Conservation (phyloP, 2,113 vertebrate genomes). For the Menidia beryllina region DNA sequence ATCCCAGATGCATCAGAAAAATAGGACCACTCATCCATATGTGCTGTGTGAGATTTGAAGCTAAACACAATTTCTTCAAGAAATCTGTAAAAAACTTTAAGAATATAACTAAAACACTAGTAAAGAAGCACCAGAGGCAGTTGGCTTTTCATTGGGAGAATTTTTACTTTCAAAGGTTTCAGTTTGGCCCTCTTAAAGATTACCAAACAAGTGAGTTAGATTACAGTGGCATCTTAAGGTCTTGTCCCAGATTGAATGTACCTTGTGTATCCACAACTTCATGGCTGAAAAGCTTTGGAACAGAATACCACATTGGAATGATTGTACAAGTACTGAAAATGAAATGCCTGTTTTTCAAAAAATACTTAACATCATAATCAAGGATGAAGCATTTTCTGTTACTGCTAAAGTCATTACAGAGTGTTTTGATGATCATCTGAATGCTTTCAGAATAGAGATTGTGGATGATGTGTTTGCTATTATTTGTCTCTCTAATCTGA, state of each 20-base stretch:
- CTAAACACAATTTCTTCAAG: constrained; percentile 3
- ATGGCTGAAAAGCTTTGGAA: background rate
- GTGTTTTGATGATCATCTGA: constrained; percentile 40
- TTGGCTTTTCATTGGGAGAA: background rate
- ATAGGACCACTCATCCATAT: background rate
- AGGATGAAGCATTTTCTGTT: constrained; percentile 30
- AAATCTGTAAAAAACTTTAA: constrained; percentile 6
- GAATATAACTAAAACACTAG: background rate
- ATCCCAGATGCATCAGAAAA: background rate
- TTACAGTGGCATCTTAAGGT: constrained; percentile 1
- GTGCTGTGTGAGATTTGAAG: constrained; percentile 2
- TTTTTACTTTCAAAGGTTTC: background rate
- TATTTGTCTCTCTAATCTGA: constrained; percentile 2
- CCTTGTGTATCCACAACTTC: constrained; percentile 1
- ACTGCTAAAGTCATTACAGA: constrained; percentile 21
- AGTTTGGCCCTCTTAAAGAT: constrained; percentile 5
- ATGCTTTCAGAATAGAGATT: constrained; percentile 26
- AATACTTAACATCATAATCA: constrained; percentile 36
- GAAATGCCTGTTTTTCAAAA: constrained; percentile 45
- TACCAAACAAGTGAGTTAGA: background rate
- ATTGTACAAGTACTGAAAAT: constrained; percentile 26
- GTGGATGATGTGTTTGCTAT: background rate
- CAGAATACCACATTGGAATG: constrained; percentile 1
- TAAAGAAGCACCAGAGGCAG: background rate
- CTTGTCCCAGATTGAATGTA: background rate